Evolutionary conservation across 1,140 invertebrate genomes (phyloP).

Genomic region (Drosophila pachea): DNA sequence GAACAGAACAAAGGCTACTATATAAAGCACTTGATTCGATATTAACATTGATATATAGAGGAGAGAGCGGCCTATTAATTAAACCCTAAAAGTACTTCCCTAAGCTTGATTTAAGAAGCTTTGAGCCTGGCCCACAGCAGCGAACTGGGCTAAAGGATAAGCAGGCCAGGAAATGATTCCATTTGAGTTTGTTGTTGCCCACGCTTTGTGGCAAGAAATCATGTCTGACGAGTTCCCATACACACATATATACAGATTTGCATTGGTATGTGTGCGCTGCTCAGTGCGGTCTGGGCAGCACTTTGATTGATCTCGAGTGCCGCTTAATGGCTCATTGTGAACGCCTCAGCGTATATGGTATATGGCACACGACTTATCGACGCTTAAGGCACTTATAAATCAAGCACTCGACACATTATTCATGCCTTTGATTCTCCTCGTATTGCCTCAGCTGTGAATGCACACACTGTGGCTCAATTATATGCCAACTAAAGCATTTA

Average conservation of each 20-base stretch:
- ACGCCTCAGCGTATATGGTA: constrained; percentile 28
- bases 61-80: constrained; percentile 13
- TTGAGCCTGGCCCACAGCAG: no score
- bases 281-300: constrained; percentile 39
- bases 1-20: no score
- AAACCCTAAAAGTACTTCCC: no score
- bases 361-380: not conserved
- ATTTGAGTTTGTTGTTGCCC: constrained; percentile 33
- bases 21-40: no score
- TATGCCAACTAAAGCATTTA: constrained; percentile 54
- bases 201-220: constrained; percentile 19
- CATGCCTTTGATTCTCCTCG: constrained; percentile 17
- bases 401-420: constrained; percentile 26
- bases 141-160: no score
- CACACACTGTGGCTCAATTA: constrained; percentile 30
- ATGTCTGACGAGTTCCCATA: constrained; percentile 7
- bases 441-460: constrained; percentile 26
- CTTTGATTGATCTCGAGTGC: constrained; percentile 58
- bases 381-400: constrained; percentile 33
- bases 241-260: not conserved
- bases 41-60: no score
- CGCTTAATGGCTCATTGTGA: constrained; percentile 30
- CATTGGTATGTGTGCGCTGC: no score
- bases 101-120: no score
- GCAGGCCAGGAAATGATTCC: constrained; percentile 45